Evolutionary conservation across 2,113 vertebrate genomes (phyloP), one percentile per base, ranked within the genome.

Genomic region (Notarius lentiginosus): DNA sequence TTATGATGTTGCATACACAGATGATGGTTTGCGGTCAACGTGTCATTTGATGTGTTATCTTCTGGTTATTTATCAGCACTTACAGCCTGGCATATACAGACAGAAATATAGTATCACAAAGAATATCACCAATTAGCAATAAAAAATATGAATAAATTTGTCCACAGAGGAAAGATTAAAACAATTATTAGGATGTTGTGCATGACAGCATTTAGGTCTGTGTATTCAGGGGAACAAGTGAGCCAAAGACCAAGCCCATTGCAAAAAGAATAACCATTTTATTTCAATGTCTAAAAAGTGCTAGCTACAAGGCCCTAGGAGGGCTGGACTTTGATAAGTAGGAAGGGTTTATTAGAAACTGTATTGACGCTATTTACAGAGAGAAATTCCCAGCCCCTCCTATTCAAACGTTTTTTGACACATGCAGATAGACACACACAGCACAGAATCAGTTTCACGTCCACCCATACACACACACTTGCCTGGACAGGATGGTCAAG

Each of bases 401-500:
- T 72, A 68, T 86, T 11, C 58, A 34, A 53, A n/a, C 1, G 56
- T 63, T 79, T 66, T 83, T 58, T 61, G 34, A 82, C 81, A 84
- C 89, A 86, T 68, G 68, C 81, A 56, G 55, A 56, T 0, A 12
- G 10, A 79, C 60, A 84, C 65, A 56, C 68, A 55, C 56, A 63
- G 73, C 41, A 53, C 73, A 79, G 56, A 30, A 55, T 80, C 84
- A 80, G 75, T 73, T 60, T 65, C 49, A 60, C 61, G 65, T 41
- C 72, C 47, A 81, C 6, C 30, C 49, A 86, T 41, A 41, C 6
- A 83, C 22, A 66, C 60, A 84, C 84, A 49, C 86, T 56, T 88
- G 60, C 84, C 91, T 82, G 75, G 68, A 73, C 83, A 85, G 86
- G 76, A 88, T 87, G 90, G 83, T 93, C 84, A 88, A 89, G 84